Percentiles rank a stretch among this genome's conserved stretches.
Conservation (phyloP, 2,888 invertebrate species). For the Hypolimnas misippus region DNA sequence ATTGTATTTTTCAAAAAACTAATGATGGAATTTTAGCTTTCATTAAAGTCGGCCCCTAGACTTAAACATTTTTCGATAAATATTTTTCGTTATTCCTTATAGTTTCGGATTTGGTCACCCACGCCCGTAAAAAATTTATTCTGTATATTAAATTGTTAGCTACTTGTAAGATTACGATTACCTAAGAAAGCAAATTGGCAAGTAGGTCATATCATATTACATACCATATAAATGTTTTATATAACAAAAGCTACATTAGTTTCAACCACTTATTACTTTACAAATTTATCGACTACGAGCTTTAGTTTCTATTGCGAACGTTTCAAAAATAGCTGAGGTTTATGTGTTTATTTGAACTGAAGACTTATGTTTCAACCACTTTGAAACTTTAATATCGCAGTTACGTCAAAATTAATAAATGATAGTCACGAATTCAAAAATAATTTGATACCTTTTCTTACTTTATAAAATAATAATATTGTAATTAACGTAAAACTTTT, state of each 20-base stretch:
- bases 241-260: slow-evolving; percentile 14
- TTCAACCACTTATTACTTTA: slow-evolving; percentile 22
- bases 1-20: too few relatives aligned
- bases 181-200: background rate
- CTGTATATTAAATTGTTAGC: too few relatives aligned
- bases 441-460: background rate
- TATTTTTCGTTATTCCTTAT: too few relatives aligned
- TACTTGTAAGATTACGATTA: background rate
- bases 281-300: slow-evolving; percentile 31
- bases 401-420: slow-evolving; percentile 16
- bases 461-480: background rate
- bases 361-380: slow-evolving; percentile 32
- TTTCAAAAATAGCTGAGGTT: slow-evolving; percentile 37
- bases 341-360: slow-evolving; percentile 39
- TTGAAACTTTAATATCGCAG: slow-evolving; percentile 33
- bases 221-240: slow-evolving; percentile 11
- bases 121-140: too few relatives aligned
- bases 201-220: slow-evolving; percentile 10
- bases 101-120: too few relatives aligned
- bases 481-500: slow-evolving; percentile 1
- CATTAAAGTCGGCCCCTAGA: too few relatives aligned
- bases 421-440: background rate
- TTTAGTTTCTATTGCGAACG: slow-evolving; percentile 36
- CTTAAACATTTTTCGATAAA: too few relatives aligned
- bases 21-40: too few relatives aligned